Evolutionary conservation across 2,797 vertebrate species (phyloP).

Genomic region (Fundulus diaphanus): DNA sequence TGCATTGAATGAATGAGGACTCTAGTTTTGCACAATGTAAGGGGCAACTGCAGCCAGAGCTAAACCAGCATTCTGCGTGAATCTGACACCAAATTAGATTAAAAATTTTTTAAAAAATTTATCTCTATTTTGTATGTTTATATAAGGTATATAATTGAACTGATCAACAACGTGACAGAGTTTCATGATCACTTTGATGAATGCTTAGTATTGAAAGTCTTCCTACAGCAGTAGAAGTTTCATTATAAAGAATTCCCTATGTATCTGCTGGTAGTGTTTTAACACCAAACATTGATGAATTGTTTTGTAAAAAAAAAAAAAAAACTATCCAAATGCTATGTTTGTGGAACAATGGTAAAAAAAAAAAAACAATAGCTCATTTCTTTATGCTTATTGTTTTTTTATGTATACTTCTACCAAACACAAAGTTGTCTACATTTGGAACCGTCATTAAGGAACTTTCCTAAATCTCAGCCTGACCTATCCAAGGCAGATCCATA

Average conservation of each 20-base stretch:
- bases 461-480: too few species aligned
- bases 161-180: neutral
- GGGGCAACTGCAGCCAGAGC: slow-evolving; percentile 21
- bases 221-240: neutral
- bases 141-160: neutral
- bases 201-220: neutral
- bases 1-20: slow-evolving; percentile 54
- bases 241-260: neutral
- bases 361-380: too few species aligned
- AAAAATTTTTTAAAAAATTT: slow-evolving; percentile 3
- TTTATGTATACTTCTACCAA: too few species aligned
- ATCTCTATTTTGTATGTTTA: neutral
- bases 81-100: slow-evolving; percentile 15
- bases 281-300: neutral
- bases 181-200: slow-evolving; percentile 2
- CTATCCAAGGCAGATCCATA: too few species aligned
- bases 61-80: slow-evolving; percentile 14
- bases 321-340: too few species aligned
- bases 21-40: slow-evolving; percentile 33
- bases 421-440: too few species aligned
- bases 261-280: neutral
- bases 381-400: too few species aligned
- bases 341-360: too few species aligned
- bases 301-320: neutral
- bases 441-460: too few species aligned